phyloP scores from a whole-genome alignment of 2,797 vertebrate genomes.

The Chelmon rostratus region DNA sequence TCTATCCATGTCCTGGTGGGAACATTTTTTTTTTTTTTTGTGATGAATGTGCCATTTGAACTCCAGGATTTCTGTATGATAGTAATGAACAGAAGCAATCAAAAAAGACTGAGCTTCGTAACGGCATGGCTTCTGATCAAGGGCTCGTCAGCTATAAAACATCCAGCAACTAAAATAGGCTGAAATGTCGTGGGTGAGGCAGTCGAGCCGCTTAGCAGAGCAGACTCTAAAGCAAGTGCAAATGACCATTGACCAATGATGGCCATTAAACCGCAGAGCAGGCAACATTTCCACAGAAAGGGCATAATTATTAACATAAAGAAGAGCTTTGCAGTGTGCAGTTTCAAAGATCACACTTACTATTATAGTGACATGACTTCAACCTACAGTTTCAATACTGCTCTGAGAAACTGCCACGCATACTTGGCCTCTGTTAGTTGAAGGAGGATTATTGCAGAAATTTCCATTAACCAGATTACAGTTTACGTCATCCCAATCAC shows the following conservation, averaged over 20 bases:
- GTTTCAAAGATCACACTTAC: constrained; percentile 56
- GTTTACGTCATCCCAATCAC: constrained; percentile 27
- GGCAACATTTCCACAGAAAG: constrained; percentile 70
- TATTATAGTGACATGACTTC: constrained; percentile 40
- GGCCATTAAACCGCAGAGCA: constrained; percentile 53
- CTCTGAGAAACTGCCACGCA: constrained; percentile 3
- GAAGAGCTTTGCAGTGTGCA: constrained; percentile 36
- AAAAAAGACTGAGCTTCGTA: neutral
- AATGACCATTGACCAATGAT: constrained; percentile 61
- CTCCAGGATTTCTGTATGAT: neutral
- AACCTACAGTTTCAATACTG: constrained; percentile 29
- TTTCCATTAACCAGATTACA: constrained; percentile 31
- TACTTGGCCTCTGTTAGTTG: constrained; percentile 24
- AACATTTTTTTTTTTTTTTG: neutral
- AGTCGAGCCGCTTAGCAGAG: constrained; percentile 29
- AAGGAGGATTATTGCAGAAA: constrained; percentile 27
- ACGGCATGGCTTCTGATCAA: constrained; percentile 12
- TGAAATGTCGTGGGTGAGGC: constrained; percentile 33
- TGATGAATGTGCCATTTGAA: neutral
- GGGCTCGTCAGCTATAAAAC: constrained; percentile 12
- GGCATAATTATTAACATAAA: constrained; percentile 58
- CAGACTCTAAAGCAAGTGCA: constrained; percentile 39
- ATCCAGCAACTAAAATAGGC: constrained; percentile 19
- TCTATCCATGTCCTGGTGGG: neutral
- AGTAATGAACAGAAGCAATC: neutral